Base-by-base conservation (phyloP, 2,113 vertebrate genomes). In the Rafetus swinhoei region DNA sequence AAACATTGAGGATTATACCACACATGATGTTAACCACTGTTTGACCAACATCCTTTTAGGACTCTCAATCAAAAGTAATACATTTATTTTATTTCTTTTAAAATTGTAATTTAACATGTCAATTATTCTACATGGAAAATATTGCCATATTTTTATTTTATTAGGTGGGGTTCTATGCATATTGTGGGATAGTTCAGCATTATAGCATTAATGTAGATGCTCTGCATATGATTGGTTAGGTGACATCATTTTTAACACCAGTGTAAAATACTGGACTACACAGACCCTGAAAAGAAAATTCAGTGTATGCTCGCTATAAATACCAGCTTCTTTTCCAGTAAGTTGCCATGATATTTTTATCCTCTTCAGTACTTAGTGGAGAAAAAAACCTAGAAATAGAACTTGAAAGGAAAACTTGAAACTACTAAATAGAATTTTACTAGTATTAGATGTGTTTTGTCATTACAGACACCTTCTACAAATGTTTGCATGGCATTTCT, bases 251-350 rank as follows among this genome's bases (percentile, higher is more conserved):
- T 94, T 96, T 79, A 94, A 93, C 55, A 90, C 22, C 92, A 96
- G 50, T 84, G 84, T 88, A 92, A 96, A 62, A 83, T 29, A 95
- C 16, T 57, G 87, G 79, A 21, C 82, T 74, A 85, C 25, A 88
- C 81, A 13, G 82, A 84, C 21, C 84, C 90, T 80, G 87, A 92
- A 88, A 94, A 83, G 76, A 85, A 89, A 94, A 88, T 65, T 92
- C 62, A 79, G 88, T 88, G 79, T 85, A 50, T 96, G 85, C 85
- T 94, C 85, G 65, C 79, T 89, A 84, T 80, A 79, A 96, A 92
- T 29, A 90, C 87, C 86, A 97, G 77, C 92, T 90, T 93, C 85
- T 60, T 72, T 96, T 86, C 80, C 82, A 85, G 19, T 94, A 96
- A 96, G 72, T 80, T 65, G 59, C 81, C 84, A 94, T 79, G 88